phyloP scores from a whole-genome alignment of 1,140 invertebrate genomes.

The Potamilus streckersoni region DNA sequence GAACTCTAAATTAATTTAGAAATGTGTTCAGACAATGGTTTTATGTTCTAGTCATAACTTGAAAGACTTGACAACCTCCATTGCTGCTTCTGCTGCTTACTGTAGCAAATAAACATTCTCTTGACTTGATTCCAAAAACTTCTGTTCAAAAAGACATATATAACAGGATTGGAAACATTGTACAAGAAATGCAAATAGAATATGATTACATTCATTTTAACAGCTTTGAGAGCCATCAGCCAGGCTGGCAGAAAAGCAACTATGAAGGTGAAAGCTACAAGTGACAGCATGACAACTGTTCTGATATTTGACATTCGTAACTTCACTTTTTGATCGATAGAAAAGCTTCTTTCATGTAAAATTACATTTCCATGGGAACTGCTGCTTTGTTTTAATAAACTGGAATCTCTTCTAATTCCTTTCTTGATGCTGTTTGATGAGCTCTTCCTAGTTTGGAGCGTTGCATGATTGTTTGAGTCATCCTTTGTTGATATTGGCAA shows the following conservation, averaged over 20 bases:
- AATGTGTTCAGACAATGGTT: too few relatives aligned
- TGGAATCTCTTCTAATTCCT: neutral
- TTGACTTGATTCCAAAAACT: too few relatives aligned
- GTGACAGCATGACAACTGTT: constrained; percentile 56
- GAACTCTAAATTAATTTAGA: too few relatives aligned
- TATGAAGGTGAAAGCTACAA: constrained; percentile 53
- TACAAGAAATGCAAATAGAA: constrained; percentile 63
- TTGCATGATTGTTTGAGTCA: constrained; percentile 31
- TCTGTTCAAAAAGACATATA: constrained; percentile 62
- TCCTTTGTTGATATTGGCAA: constrained; percentile 33
- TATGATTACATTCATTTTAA: constrained; percentile 41
- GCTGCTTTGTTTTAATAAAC: constrained; percentile 4
- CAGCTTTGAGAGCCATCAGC: constrained; percentile 49
- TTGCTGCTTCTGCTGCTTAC: too few relatives aligned
- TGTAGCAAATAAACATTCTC: too few relatives aligned
- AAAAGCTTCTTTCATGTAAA: constrained; percentile 11
- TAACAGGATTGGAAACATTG: constrained; percentile 63
- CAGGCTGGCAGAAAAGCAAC: constrained; percentile 56
- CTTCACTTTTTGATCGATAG: constrained; percentile 14
- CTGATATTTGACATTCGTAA: constrained; percentile 51
- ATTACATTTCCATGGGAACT: constrained; percentile 13
- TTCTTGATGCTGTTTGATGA: constrained; percentile 16
- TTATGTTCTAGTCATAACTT: too few relatives aligned
- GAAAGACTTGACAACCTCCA: too few relatives aligned
- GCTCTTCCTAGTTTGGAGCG: constrained; percentile 10